Evolutionary conservation across 1,140 invertebrate genomes (phyloP).

Genomic region (Daktulosphaira vitifoliae): DNA sequence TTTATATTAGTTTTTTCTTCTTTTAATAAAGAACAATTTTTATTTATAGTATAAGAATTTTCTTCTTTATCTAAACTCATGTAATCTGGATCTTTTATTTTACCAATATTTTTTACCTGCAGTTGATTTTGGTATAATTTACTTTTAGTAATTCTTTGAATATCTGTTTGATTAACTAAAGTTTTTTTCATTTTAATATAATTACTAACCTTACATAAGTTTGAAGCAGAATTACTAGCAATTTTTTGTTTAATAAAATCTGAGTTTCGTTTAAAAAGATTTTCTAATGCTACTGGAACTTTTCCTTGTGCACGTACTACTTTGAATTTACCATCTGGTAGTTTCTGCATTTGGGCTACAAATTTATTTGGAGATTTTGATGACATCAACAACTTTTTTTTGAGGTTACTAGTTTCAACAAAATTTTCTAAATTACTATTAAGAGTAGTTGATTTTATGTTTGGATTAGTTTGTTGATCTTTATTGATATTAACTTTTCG

Average conservation of each 20-base stretch:
- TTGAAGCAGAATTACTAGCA: not conserved
- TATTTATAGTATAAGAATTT: too few relatives aligned
- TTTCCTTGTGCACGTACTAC: constrained; percentile 3
- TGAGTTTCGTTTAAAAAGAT: constrained; percentile 3
- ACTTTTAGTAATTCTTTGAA: not conserved
- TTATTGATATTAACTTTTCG: not conserved
- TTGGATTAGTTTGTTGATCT: not conserved
- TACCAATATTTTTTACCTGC: not conserved
- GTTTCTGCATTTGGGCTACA: constrained; percentile 1
- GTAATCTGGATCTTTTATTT: not conserved
- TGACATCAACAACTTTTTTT: not conserved
- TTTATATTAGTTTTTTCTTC: too few relatives aligned
- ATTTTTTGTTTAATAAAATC: constrained; percentile 14
- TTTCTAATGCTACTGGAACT: not conserved
- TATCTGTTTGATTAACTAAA: not conserved
- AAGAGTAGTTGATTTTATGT: not conserved
- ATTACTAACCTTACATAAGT: not conserved
- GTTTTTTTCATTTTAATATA: not conserved
- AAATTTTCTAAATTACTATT: not conserved
- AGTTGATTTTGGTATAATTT: not conserved
- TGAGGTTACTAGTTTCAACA: not conserved
- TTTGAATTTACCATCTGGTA: not conserved
- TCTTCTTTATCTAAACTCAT: not conserved
- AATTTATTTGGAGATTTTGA: not conserved
- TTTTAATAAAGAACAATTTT: too few relatives aligned